A percentile compares a stretch with the other conserved stretches of the same genome.
These are phyloP conservation scores for Gibbula magus DNA, from an alignment of 2,888 invertebrate species.

Conservation along the genomic window DNA sequence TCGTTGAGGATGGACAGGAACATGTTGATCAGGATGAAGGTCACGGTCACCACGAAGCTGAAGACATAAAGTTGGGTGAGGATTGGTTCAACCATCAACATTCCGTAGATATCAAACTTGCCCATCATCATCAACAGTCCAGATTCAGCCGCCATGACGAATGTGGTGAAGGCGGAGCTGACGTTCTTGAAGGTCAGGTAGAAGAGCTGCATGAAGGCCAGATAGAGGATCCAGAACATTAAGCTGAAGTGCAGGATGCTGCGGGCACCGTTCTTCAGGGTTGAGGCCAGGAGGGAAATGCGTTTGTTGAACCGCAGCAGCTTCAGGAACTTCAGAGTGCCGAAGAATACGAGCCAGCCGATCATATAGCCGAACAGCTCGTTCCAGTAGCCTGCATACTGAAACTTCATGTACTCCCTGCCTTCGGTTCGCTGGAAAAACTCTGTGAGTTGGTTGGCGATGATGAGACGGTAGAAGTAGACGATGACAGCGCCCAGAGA, in stretches of 20 bases:
- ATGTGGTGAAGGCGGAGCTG: slow-evolving; percentile 48
- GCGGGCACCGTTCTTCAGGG: slow-evolving; percentile 62
- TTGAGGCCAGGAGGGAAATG: slow-evolving; percentile 67
- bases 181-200: slow-evolving; percentile 66
- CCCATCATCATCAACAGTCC: slow-evolving; percentile 73
- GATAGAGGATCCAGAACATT: slow-evolving; percentile 71
- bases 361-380: slow-evolving; percentile 76
- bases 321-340: slow-evolving; percentile 77
- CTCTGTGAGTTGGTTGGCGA: slow-evolving; percentile 70
- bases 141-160: slow-evolving; percentile 58
- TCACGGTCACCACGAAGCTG: slow-evolving; percentile 68
- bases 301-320: slow-evolving; percentile 76
- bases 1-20: slow-evolving; percentile 74
- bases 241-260: slow-evolving; percentile 69
- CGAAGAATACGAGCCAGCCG: slow-evolving; percentile 76
- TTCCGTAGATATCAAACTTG: slow-evolving; percentile 72
- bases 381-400: slow-evolving; percentile 75
- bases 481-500: slow-evolving; percentile 67
- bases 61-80: slow-evolving; percentile 66
- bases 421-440: slow-evolving; percentile 74
- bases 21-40: slow-evolving; percentile 75
- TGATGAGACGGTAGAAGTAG: slow-evolving; percentile 65
- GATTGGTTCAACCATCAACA: slow-evolving; percentile 61
- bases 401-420: slow-evolving; percentile 74
- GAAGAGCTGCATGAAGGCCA: slow-evolving; percentile 73